Evolutionary conservation across 2,113 vertebrate species (phyloP).

Genomic region (Periophthalmodon schlosseri): DNA sequence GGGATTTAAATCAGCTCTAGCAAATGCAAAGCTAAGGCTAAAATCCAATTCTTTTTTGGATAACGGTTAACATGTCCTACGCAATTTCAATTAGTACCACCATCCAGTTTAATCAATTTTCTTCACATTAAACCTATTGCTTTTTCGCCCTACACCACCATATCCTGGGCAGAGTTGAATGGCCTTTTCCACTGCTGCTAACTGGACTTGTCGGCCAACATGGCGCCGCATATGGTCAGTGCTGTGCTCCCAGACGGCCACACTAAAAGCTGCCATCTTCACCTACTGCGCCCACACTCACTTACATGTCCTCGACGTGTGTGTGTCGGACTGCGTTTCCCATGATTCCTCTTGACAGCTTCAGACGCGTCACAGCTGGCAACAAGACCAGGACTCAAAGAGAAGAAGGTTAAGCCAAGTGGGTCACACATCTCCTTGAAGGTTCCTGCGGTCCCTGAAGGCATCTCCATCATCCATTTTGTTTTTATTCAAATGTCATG

Average conservation of each 20-base stretch:
- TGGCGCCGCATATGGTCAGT: slow-evolving; percentile 71
- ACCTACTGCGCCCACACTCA: slow-evolving; percentile 34
- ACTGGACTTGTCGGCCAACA: slow-evolving; percentile 53
- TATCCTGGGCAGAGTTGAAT: slow-evolving; percentile 52
- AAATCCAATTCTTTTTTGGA: no score
- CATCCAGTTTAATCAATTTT: no score
- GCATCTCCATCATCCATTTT: slow-evolving; percentile 25
- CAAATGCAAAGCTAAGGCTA: no score
- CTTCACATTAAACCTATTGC: no score
- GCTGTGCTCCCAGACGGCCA: slow-evolving; percentile 59
- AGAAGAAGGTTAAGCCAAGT: slow-evolving; percentile 71
- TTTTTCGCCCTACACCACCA: neutral
- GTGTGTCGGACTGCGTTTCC: slow-evolving; percentile 42
- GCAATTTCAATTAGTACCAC: no score
- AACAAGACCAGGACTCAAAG: slow-evolving; percentile 60
- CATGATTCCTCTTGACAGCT: slow-evolving; percentile 72
- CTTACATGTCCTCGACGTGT: slow-evolving; percentile 27
- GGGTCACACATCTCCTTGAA: slow-evolving; percentile 52
- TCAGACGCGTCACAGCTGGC: slow-evolving; percentile 70
- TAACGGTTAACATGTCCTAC: no score
- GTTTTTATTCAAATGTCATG: slow-evolving; percentile 30
- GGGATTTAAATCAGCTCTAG: no score
- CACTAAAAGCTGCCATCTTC: slow-evolving; percentile 68
- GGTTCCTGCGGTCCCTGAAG: slow-evolving; percentile 22
- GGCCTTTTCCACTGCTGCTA: slow-evolving; percentile 60